phyloP scores from a whole-genome alignment of 1,140 invertebrate genomes.

The Zaprionus nigranus region DNA sequence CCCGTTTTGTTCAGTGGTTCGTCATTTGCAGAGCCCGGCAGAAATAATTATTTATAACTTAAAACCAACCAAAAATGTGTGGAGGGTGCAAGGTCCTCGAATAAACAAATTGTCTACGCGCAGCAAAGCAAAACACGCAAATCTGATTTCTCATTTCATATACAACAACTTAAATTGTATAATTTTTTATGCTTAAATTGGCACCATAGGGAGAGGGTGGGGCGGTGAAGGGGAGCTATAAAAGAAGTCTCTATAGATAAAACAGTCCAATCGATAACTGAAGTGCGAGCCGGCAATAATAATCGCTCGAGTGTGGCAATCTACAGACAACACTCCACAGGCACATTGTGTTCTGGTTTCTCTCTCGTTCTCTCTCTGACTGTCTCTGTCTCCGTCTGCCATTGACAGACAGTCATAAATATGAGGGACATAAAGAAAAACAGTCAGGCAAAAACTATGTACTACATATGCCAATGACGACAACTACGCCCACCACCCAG shows the following conservation, averaged over 20 bases:
- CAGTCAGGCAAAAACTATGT: slow-evolving; percentile 56
- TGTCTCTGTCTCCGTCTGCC: slow-evolving; percentile 46
- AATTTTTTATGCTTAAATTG: slow-evolving; percentile 67
- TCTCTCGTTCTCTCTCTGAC: not conserved
- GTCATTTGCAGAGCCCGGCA: slow-evolving; percentile 56
- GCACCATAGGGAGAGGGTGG: slow-evolving; percentile 43
- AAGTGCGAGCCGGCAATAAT: slow-evolving; percentile 70
- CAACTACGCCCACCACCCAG: slow-evolving; percentile 7
- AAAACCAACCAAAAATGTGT: slow-evolving; percentile 45
- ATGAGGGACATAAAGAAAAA: slow-evolving; percentile 61
- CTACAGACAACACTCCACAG: slow-evolving; percentile 36
- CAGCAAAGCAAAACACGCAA: slow-evolving; percentile 41
- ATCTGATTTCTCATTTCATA: slow-evolving; percentile 15
- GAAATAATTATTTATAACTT: slow-evolving; percentile 81
- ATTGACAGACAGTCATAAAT: slow-evolving; percentile 80
- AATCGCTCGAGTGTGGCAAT: slow-evolving; percentile 64
- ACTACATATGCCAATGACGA: slow-evolving; percentile 45
- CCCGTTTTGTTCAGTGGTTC: slow-evolving; percentile 24
- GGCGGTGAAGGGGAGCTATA: slow-evolving; percentile 13
- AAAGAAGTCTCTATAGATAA: slow-evolving; percentile 41
- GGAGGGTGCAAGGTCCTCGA: slow-evolving; percentile 1
- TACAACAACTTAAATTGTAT: slow-evolving; percentile 20
- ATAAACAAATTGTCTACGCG: slow-evolving; percentile 22
- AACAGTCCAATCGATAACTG: slow-evolving; percentile 64
- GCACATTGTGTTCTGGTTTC: not conserved